Evolutionary conservation across 1,140 invertebrate species (phyloP).

Genomic region (Wiebesia pumilae): DNA sequence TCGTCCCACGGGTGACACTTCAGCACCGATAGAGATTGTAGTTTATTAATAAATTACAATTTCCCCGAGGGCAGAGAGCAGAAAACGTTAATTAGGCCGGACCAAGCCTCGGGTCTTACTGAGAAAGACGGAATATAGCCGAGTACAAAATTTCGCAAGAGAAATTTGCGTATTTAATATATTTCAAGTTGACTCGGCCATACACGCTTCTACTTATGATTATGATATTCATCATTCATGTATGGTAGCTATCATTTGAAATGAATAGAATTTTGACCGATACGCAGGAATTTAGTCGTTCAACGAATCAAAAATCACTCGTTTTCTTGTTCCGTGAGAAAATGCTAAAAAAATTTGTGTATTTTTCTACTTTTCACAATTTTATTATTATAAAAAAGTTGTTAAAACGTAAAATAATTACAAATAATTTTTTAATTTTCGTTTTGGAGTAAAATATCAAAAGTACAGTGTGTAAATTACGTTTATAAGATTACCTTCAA

Average conservation of each 20-base stretch:
- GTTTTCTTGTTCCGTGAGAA: neutral
- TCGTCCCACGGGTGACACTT: conserved; percentile 24
- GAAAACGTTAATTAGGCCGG: conserved; percentile 56
- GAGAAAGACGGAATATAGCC: neutral
- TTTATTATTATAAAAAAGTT: neutral
- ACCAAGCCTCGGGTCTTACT: neutral
- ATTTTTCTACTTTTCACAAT: neutral
- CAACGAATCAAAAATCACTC: neutral
- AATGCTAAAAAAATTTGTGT: too few species aligned
- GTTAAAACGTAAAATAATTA: too few species aligned
- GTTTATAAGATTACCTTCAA: neutral
- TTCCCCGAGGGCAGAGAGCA: conserved; percentile 26
- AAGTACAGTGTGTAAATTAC: neutral
- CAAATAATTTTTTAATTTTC: neutral
- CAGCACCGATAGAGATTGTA: conserved; percentile 47
- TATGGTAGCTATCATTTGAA: neutral
- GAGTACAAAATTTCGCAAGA: neutral
- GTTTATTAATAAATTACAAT: conserved; percentile 69
- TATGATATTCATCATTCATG: too few species aligned
- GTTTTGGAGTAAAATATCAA: neutral
- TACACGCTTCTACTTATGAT: neutral
- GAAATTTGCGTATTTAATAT: neutral
- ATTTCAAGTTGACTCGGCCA: neutral
- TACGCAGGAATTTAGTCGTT: neutral
- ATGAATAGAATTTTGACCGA: neutral